Evolutionary conservation across 1,140 invertebrate genomes (phyloP).

Genomic region (Saxidomus purpurata): DNA sequence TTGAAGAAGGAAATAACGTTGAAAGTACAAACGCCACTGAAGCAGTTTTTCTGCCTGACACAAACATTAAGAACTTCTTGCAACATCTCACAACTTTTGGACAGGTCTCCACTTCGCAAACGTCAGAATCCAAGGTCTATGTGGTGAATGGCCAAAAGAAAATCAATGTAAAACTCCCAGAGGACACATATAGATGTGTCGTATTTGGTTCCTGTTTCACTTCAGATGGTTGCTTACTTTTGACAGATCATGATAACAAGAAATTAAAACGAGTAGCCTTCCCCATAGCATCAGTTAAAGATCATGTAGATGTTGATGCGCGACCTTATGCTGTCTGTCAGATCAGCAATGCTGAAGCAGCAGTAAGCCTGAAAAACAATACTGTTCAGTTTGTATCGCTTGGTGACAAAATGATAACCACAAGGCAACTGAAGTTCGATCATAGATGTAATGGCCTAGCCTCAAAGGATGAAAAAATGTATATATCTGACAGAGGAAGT

Average conservation of each 20-base stretch:
- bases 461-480: background rate
- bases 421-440: background rate
- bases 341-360: background rate
- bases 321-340: background rate
- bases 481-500: background rate
- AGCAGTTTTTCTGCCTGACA: background rate
- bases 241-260: background rate
- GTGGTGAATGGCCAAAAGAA: background rate
- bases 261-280: background rate
- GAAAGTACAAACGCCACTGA: background rate
- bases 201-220: background rate
- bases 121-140: background rate
- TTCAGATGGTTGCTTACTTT: background rate
- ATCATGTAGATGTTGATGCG: background rate
- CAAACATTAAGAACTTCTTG: background rate
- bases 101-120: background rate
- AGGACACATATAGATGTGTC: background rate
- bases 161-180: background rate
- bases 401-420: background rate
- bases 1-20: background rate
- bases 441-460: background rate
- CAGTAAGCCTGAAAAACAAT: background rate
- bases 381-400: slow-evolving; percentile 5
- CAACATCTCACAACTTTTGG: background rate
- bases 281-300: background rate